Conservation (phyloP, 2,888 invertebrate species). For the Notodonta ziczac region DNA sequence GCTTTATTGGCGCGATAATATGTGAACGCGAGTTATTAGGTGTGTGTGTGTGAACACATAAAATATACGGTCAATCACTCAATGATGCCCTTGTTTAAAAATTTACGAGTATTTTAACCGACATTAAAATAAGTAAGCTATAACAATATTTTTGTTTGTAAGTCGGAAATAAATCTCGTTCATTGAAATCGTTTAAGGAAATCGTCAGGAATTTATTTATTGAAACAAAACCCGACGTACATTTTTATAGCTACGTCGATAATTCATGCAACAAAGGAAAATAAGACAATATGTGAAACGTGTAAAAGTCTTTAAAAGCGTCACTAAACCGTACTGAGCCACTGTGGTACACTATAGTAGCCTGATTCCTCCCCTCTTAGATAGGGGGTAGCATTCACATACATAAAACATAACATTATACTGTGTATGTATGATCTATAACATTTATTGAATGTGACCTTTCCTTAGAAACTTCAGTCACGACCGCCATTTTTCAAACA, state of each 20-base stretch:
- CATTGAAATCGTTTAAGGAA: too few species aligned
- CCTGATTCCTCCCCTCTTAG: too few species aligned
- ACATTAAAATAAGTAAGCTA: constrained; percentile 22
- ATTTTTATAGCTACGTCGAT: too few species aligned
- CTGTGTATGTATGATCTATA: neutral
- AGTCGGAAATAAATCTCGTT: neutral
- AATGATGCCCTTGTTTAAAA: constrained; percentile 21
- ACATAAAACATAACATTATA: too few species aligned
- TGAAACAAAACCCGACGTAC: too few species aligned
- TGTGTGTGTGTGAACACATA: constrained; percentile 2
- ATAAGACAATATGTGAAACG: too few species aligned
- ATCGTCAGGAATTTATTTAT: too few species aligned
- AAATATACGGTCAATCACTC: constrained; percentile 19
- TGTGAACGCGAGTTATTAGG: constrained; percentile 17
- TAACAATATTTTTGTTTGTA: neutral
- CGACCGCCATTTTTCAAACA: neutral
- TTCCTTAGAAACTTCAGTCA: neutral
- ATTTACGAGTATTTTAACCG: constrained; percentile 33
- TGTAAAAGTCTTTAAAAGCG: too few species aligned
- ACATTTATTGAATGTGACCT: neutral
- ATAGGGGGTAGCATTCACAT: too few species aligned
- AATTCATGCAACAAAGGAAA: too few species aligned
- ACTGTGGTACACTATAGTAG: too few species aligned
- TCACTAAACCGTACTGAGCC: too few species aligned
- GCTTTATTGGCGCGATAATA: constrained; percentile 18